These are phyloP conservation scores for Mechanitis mazaeus DNA, from an alignment of 2,888 invertebrate species.

Conservation along the genomic window DNA sequence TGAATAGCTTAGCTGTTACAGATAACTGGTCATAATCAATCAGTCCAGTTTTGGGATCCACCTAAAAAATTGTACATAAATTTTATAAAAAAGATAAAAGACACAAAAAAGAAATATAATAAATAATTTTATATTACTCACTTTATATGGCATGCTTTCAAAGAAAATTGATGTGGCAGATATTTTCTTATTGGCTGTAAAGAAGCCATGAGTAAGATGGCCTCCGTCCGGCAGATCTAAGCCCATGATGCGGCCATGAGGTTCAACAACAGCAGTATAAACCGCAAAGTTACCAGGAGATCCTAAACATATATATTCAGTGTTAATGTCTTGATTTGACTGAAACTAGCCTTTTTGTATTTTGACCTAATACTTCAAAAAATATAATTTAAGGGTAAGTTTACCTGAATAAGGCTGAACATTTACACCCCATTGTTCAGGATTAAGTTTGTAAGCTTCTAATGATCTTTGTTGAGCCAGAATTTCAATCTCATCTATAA, in stretches of 20 bases:
- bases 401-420: constrained; percentile 96
- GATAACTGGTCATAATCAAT: constrained; percentile 95
- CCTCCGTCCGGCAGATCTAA: constrained; percentile 98
- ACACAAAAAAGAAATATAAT: not conserved
- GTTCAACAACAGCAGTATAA: constrained; percentile 92
- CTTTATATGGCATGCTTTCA: constrained; percentile 98
- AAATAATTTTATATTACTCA: constrained; percentile 43
- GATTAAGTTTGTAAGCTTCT: constrained; percentile 86
- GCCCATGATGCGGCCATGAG: constrained; percentile 98
- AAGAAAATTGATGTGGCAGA: constrained; percentile 98
- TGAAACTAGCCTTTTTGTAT: not conserved
- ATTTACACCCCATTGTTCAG: constrained; percentile 96
- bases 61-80: constrained; percentile 49
- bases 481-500: constrained; percentile 94
- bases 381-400: constrained; percentile 3
- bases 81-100: not conserved
- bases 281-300: constrained; percentile 98
- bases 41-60: constrained; percentile 85
- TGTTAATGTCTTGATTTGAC: not conserved
- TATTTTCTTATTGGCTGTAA: constrained; percentile 92
- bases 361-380: not conserved
- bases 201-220: constrained; percentile 95
- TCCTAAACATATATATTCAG: constrained; percentile 52
- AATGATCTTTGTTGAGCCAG: constrained; percentile 92
- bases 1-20: constrained; percentile 89